These are phyloP conservation scores for Gasterosteus aculeatus DNA, from an alignment of 2,113 vertebrate genomes.

Conservation along the genomic window DNA sequence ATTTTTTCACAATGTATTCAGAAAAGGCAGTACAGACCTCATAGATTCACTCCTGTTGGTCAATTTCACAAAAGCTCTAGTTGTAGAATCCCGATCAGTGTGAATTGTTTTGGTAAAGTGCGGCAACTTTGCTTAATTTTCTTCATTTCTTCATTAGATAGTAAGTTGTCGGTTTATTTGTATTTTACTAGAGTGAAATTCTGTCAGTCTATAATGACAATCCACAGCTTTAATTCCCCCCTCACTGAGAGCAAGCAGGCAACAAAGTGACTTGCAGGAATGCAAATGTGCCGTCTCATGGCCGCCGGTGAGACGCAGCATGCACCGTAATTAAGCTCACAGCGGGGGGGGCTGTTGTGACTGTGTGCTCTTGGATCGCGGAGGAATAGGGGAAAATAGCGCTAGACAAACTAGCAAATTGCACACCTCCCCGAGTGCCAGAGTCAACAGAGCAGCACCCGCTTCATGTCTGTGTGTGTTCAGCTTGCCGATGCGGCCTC, in stretches of 20 bases:
- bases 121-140: not conserved
- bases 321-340: conserved; percentile 63
- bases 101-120: not conserved
- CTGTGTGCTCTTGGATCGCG: conserved; percentile 65
- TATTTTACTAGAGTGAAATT: not conserved
- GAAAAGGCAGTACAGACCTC: no score
- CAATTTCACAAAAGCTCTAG: not conserved
- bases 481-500: conserved; percentile 67
- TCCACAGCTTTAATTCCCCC: not conserved
- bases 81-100: not conserved
- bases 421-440: conserved; percentile 70
- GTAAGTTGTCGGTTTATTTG: not conserved
- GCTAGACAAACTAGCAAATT: conserved; percentile 78
- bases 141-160: no score
- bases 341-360: conserved; percentile 66
- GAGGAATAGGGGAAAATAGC: conserved; percentile 68
- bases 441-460: conserved; percentile 72
- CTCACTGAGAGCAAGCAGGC: not conserved
- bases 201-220: not conserved
- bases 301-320: conserved; percentile 39
- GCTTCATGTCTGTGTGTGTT: conserved; percentile 69
- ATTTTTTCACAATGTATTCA: no score
- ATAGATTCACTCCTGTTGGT: not conserved
- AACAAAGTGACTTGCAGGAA: not conserved
- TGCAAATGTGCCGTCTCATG: conserved; percentile 4